phyloP scores from a whole-genome alignment of 2,797 vertebrate genomes.

The Phalanger gymnotis region DNA sequence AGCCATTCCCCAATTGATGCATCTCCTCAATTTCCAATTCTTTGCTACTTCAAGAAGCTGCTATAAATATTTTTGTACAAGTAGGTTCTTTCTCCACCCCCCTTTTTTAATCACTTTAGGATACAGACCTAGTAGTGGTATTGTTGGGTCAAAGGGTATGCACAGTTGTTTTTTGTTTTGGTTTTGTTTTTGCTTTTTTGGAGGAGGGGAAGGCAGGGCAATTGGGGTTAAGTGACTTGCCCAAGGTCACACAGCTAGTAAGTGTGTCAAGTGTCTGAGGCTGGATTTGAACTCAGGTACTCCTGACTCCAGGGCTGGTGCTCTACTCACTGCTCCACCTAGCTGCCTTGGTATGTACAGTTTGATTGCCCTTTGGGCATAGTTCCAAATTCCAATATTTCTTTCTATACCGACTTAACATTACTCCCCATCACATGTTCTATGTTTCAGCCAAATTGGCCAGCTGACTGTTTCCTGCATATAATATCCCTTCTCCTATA shows the following conservation, averaged over 20 bases:
- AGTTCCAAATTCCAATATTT: not conserved
- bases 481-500: not conserved
- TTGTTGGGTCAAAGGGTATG: not conserved
- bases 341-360: no score
- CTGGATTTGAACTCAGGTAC: no score
- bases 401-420: not conserved
- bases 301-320: no score
- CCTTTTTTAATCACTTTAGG: not conserved
- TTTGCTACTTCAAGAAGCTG: not conserved
- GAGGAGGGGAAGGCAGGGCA: no score
- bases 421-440: not conserved
- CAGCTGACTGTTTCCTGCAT: not conserved
- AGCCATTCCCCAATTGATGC: not conserved
- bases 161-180: no score
- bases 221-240: no score
- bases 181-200: no score
- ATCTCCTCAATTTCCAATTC: not conserved
- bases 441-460: not conserved
- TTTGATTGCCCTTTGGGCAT: not conserved
- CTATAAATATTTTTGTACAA: not conserved
- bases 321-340: no score
- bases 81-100: not conserved
- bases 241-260: no score
- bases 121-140: not conserved
- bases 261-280: no score